Base-by-base conservation (phyloP, 2,113 vertebrate genomes). In the Dipodomys spectabilis region DNA sequence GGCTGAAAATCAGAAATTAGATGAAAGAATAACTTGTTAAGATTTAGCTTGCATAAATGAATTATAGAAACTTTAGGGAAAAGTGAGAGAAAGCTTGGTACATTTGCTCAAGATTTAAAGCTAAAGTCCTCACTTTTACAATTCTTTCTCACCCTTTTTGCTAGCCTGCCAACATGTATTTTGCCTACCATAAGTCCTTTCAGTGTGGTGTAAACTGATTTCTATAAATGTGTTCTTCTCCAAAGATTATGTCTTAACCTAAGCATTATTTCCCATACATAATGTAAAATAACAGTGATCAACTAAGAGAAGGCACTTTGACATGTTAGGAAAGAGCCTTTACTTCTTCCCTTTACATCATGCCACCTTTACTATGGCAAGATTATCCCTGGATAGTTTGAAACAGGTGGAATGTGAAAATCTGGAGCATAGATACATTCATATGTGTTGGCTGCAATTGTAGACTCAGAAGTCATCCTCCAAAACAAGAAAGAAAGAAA, bases 271-370 rank as follows among this genome's bases (percentile, higher is more conserved):
- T 11, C 39, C 25, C 74, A 13, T 74, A 79, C 83, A 11, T 39
- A 92, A 86, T 73, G 27, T 92, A 10, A 80, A 94, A 90, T 89
- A 92, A 60, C 25, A 86, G 16, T 83, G n/a, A 86, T 87, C 62
- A 90, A 75, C 20, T 68, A 79, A 64, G 19, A 74, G 28, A 28
- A 12, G 13, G 53, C 75, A 28, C 28, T 92, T 71, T 92, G 73
- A 65, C 2, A 82, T 45, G 19, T 78, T 10, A 89, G 39, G 53
- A 71, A 82, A 86, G n/a, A 57, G 2, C 35, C 7, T 73, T 86
- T 8, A 62, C 39, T 83, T 69, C 8, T 10, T 39, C 28, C 53
- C 6, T 57, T n/a, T n/a, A 62, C 27, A 67, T 16, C 22, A 18
- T 95, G 49, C 23, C 45, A 60, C 28, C 28, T 45, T 60, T 87